Base-by-base conservation (phyloP, 2,113 vertebrate species). In the Oryzias melastigma region DNA sequence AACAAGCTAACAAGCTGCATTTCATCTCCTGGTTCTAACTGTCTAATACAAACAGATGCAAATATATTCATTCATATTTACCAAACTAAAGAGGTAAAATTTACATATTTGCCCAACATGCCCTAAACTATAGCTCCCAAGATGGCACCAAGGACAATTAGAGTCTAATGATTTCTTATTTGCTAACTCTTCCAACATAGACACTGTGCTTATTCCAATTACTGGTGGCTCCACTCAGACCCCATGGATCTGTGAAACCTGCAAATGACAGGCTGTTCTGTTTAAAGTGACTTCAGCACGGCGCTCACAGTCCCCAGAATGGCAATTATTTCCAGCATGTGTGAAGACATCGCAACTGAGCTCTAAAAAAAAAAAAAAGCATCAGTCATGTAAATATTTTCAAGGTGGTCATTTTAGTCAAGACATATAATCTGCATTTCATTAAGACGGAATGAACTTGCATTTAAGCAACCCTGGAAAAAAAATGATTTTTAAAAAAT, bases 161-260 rank as follows among this genome's bases (percentile, higher is more conserved):
- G 48, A 27, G 50, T 52, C 51, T 81, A 82, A 83, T 60, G 70
- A 65, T 77, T 85, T 85, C 62, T 71, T 79, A 80, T 86, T 79
- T 68, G 62, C 62, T 51, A 73, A 81, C 63, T 49, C 46, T 57
- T 42, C 58, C 63, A 63, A 81, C 58, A 65, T 69, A 78, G 73
- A 64, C 49, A 71, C 69, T 69, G 62, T 63, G 52, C 65, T 35
- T 27, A n/a, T n/a, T 7, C 76, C 72, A 72, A 65, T 82, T 58
- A 75, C 53, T 4, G 0, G 35, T 41, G 52, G 24, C 15, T 22
- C 48, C 48, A 43, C 62, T 65, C 52, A 48, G 18, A 54, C 52
- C 19, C 47, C 6, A 57, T 68, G n/a, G 67, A 60, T 77, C 63
- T 71, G 68, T 59, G 77, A 58, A 58, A 69, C 44, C 69, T 78